These are phyloP conservation scores for Leuciscus idus DNA, from an alignment of 2,113 vertebrate species.

Conservation along the genomic window DNA sequence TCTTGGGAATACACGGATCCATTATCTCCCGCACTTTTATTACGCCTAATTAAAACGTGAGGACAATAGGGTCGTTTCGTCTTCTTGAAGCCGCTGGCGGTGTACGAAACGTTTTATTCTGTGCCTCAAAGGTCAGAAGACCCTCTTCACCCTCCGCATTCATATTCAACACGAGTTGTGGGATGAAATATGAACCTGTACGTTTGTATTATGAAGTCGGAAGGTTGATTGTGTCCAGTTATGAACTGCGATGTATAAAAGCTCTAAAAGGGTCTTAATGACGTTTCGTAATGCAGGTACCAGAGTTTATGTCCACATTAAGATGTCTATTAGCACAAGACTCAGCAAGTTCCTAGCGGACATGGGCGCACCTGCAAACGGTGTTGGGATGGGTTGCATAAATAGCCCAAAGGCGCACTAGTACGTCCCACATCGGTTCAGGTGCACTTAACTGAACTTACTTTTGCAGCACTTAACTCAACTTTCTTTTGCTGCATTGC, in stretches of 20 bases:
- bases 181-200: not conserved
- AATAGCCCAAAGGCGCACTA: constrained; percentile 19
- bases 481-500: constrained; percentile 3
- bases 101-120: not conserved
- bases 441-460: constrained; percentile 19
- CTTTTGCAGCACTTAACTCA: not conserved
- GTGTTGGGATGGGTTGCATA: not conserved
- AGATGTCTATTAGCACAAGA: not conserved
- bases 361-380: not conserved
- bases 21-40: constrained; percentile 51
- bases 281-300: constrained; percentile 22
- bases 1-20: constrained; percentile 25
- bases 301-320: not conserved
- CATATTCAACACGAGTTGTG: not conserved
- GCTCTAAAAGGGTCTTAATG: constrained; percentile 53
- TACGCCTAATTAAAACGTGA: constrained; percentile 51
- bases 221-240: not conserved
- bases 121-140: not conserved
- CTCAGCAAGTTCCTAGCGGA: not conserved
- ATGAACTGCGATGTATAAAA: constrained; percentile 20
- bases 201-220: not conserved
- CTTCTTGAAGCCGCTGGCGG: not conserved
- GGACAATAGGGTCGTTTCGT: constrained; percentile 43
- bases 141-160: constrained; percentile 4
- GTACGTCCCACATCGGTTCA: constrained; percentile 32